A percentile compares a stretch with the other conserved stretches of the same genome.
Conservation (phyloP, 1,140 invertebrate species). For the Aphelinus atriplicis region DNA sequence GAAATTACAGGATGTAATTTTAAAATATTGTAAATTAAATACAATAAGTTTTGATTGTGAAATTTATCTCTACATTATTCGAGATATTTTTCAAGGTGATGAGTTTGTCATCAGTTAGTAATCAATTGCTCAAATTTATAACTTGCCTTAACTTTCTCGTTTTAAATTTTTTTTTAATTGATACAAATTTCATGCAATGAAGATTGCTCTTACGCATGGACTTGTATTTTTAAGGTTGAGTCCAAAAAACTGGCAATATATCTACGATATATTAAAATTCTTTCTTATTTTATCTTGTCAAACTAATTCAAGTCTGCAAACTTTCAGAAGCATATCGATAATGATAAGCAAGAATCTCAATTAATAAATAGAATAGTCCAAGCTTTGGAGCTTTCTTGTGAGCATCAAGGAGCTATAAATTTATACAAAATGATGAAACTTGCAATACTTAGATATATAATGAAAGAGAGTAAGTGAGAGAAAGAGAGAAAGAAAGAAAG, state of each 20-base stretch:
- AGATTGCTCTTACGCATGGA: slow-evolving; percentile 13
- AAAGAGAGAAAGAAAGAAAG: slow-evolving; percentile 4
- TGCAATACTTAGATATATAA: slow-evolving; percentile 2
- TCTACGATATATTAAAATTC: too few species aligned
- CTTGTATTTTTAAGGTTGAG: neutral
- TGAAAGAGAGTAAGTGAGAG: slow-evolving; percentile 2
- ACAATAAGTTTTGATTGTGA: too few species aligned
- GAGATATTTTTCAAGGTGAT: slow-evolving; percentile 20
- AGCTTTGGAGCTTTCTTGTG: slow-evolving; percentile 19
- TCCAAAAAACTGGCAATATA: too few species aligned
- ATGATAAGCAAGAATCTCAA: slow-evolving; percentile 1
- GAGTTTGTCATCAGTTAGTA: slow-evolving; percentile 15
- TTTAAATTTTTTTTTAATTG: slow-evolving; percentile 19
- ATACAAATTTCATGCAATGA: neutral
- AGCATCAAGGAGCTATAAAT: slow-evolving; percentile 4
- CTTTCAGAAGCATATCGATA: slow-evolving; percentile 18
- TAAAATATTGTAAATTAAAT: too few species aligned
- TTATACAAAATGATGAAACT: slow-evolving; percentile 7
- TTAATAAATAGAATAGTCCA: slow-evolving; percentile 1
- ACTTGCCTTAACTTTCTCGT: neutral
- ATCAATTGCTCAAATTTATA: neutral
- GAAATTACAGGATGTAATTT: too few species aligned
- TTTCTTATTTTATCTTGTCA: too few species aligned
- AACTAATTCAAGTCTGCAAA: neutral
- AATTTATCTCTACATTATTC: too few species aligned